Base-by-base conservation (phyloP, 2,888 invertebrate species). In the Apodemia duryi region DNA sequence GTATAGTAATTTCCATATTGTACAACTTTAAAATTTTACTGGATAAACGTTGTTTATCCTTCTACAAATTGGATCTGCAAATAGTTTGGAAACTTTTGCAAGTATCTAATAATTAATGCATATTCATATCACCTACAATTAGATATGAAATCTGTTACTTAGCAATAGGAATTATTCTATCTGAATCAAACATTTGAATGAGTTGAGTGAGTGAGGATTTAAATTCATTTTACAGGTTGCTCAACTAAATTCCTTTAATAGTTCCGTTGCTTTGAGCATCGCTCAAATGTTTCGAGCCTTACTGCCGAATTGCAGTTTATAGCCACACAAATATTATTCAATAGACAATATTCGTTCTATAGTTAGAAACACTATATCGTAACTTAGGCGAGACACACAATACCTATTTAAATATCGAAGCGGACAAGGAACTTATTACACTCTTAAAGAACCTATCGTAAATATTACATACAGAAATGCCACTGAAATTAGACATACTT, bases 91-190 rank as follows among this genome's bases (percentile, higher is more conserved):
- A 77, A 72, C 76, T 86, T 88, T 88, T 88, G 90, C 82, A 89
- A 89, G 87, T 88, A 88, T 90, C 89, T 89, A 88, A 90, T 89
- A 88, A 89, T 87, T 88, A 89, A 89, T 89, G 89, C 88, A 88
- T 88, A 88, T 88, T 86, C 88, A 90, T 35, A 35, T 43, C 85
- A 83, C 87, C 83, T 83, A 85, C 88, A 86, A 89, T 89, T 87
- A 78, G 83, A 80, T 54, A 29, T 29, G 54, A 29, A 43, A 54
- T 29, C 29, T 54, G 54, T 54, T 88, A 88, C 86, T 85, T 84
- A 88, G 89, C 89, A 89, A 89, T 88, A 82, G 88, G 86, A 88
- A 89, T 43, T 87, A 89, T 89, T 88, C 75, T 86, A 86, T 86
- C 87, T 82, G 82, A 88, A 89, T 89, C 88, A 88, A 87, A 81